Percentiles rank a stretch among this genome's conserved stretches.
Evolutionary conservation across 2,113 vertebrate genomes (phyloP).

Genomic region (Petrocephalus microphthalmus): DNA sequence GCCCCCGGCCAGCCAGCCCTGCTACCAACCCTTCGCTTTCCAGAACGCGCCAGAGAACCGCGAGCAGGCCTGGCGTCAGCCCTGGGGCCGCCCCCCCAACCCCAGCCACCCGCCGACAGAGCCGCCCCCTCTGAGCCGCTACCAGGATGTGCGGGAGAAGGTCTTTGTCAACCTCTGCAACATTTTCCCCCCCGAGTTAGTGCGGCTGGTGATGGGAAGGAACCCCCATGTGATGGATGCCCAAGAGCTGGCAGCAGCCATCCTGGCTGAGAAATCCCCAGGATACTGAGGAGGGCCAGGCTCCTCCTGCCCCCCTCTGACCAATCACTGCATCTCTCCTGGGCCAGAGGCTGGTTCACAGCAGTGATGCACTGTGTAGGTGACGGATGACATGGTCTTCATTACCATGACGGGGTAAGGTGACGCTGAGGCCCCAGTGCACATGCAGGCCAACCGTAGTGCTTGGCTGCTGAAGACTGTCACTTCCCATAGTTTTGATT

Average conservation of each 20-base stretch:
- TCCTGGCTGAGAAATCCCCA: constrained; percentile 79
- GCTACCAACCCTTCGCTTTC: constrained; percentile 78
- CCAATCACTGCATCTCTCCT: not conserved
- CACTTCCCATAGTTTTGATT: not conserved
- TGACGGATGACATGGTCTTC: not conserved
- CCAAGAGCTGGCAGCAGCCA: constrained; percentile 91
- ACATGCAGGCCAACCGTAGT: not conserved
- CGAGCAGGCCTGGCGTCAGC: constrained; percentile 72
- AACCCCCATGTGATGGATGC: constrained; percentile 87
- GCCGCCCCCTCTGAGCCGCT: constrained; percentile 53
- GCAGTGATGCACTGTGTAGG: not conserved
- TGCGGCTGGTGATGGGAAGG: constrained; percentile 87
- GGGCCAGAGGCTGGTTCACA: constrained; percentile 67
- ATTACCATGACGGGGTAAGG: not conserved
- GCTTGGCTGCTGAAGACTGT: not conserved
- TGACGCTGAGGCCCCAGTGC: not conserved
- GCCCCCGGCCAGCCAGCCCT: constrained; percentile 54
- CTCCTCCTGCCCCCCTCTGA: constrained; percentile 54
- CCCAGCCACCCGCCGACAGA: constrained; percentile 63
- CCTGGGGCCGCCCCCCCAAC: constrained; percentile 49
- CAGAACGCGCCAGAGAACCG: constrained; percentile 79
- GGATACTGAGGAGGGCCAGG: not conserved
- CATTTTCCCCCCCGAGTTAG: constrained; percentile 90
- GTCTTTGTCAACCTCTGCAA: constrained; percentile 88
- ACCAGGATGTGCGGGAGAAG: constrained; percentile 77